These are phyloP conservation scores for Acronicta aceris DNA, from an alignment of 2,888 invertebrate genomes.

Conservation along the genomic window DNA sequence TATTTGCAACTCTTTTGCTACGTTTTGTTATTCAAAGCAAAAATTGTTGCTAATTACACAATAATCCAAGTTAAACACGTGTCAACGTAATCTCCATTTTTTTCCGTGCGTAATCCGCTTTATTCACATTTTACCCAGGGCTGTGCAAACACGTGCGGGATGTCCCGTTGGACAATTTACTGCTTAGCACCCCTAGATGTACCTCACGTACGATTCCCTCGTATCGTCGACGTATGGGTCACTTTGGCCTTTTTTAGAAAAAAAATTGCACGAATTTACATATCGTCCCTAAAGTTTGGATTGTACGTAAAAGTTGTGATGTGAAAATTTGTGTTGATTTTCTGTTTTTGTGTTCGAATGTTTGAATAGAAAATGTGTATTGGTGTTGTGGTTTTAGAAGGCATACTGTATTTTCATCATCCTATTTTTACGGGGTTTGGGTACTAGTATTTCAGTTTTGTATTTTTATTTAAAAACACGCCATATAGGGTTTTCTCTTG, in stretches of 20 bases:
- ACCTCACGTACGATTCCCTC: conserved; percentile 51
- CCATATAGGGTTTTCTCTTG: too few species aligned
- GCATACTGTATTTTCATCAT: background rate
- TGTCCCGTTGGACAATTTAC: conserved; percentile 46
- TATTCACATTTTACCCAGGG: conserved; percentile 26
- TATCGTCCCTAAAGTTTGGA: conserved; percentile 48
- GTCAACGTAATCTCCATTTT: conserved; percentile 46
- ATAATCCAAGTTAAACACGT: conserved; percentile 48
- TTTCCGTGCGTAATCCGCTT: conserved; percentile 31
- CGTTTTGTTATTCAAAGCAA: conserved; percentile 30
- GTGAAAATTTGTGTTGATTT: conserved; percentile 37
- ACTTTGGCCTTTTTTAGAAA: conserved; percentile 30
- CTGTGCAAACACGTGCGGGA: conserved; percentile 33
- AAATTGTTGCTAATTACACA: conserved; percentile 49
- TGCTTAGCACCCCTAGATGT: conserved; percentile 38
- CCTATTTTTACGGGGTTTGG: background rate
- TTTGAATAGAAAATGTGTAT: conserved; percentile 31
- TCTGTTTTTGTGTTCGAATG: conserved; percentile 32
- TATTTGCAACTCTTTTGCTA: conserved; percentile 4
- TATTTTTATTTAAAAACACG: too few species aligned
- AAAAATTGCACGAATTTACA: conserved; percentile 42
- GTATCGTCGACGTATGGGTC: conserved; percentile 48
- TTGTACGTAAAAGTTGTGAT: conserved; percentile 41
- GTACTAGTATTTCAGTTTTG: background rate
- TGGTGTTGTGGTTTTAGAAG: background rate